Conservation (phyloP, 2,113 vertebrate genomes). For the Chloroceryle aenea region DNA sequence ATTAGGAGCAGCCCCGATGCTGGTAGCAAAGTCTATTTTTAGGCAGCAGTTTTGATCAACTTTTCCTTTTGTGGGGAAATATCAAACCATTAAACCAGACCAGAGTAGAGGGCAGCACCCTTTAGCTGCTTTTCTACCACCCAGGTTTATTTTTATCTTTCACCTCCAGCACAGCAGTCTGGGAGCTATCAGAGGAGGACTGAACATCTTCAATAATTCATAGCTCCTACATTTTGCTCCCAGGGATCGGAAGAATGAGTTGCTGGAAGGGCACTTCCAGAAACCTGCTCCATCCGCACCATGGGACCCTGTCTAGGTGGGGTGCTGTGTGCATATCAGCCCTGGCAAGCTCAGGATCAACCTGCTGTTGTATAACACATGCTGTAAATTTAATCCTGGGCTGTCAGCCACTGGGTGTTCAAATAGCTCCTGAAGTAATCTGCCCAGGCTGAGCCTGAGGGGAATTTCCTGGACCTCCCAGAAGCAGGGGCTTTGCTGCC, state of each 20-base stretch:
- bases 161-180: neutral
- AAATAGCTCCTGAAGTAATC: neutral
- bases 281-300: neutral
- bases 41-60: neutral
- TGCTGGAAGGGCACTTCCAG: neutral
- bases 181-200: neutral
- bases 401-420: neutral
- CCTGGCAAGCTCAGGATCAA: fast-evolving
- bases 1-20: neutral
- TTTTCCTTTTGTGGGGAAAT: neutral
- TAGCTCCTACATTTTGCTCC: neutral
- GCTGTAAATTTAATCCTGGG: neutral
- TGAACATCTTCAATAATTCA: conserved; percentile 20
- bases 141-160: neutral
- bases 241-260: fast-evolving
- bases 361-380: neutral
- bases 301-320: neutral
- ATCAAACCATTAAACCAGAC: neutral
- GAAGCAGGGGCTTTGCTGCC: neutral
- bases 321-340: fast-evolving
- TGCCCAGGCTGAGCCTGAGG: neutral
- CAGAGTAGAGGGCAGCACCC: neutral
- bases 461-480: neutral
- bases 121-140: neutral
- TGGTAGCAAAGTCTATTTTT: neutral